Conservation (phyloP, 2,888 invertebrate species). For the Diogma glabrata region DNA sequence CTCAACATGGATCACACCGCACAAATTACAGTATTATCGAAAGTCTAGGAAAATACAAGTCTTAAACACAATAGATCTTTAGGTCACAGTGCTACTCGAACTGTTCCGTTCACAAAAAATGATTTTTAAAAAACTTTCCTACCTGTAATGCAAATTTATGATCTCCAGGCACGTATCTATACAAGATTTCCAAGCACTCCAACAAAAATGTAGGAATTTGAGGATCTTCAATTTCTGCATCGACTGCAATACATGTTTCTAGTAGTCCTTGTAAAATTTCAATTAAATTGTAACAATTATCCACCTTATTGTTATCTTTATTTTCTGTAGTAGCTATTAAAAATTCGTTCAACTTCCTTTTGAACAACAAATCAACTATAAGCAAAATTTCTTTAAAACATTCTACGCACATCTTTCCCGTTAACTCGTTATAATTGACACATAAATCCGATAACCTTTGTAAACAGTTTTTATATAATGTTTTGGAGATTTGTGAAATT, state of each 20-base stretch:
- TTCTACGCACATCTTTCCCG: slow-evolving; percentile 41
- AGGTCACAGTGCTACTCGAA: too few species aligned
- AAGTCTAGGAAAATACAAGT: too few species aligned
- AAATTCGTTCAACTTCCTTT: slow-evolving; percentile 29
- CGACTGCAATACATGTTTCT: slow-evolving; percentile 26
- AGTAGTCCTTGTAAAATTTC: slow-evolving; percentile 26
- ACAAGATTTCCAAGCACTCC: slow-evolving; percentile 30
- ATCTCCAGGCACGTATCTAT: slow-evolving; percentile 28
- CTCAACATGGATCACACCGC: too few species aligned
- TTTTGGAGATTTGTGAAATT: slow-evolving; percentile 28
- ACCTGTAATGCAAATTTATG: slow-evolving; percentile 28
- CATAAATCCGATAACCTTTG: slow-evolving; percentile 37
- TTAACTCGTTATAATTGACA: slow-evolving; percentile 39
- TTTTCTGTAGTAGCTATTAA: slow-evolving; percentile 20
- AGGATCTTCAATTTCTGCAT: slow-evolving; percentile 21
- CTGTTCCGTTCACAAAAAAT: too few species aligned
- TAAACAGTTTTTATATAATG: slow-evolving; percentile 37
- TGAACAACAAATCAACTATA: slow-evolving; percentile 28
- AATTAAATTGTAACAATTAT: background rate
- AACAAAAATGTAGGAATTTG: slow-evolving; percentile 26
- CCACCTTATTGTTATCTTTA: slow-evolving; percentile 13
- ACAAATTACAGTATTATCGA: too few species aligned
- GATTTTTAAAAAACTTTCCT: too few species aligned
- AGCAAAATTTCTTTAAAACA: slow-evolving; percentile 39
- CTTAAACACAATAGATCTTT: too few species aligned